Evolutionary conservation across 2,113 vertebrate genomes (phyloP).

Genomic region (Macaca mulatta): DNA sequence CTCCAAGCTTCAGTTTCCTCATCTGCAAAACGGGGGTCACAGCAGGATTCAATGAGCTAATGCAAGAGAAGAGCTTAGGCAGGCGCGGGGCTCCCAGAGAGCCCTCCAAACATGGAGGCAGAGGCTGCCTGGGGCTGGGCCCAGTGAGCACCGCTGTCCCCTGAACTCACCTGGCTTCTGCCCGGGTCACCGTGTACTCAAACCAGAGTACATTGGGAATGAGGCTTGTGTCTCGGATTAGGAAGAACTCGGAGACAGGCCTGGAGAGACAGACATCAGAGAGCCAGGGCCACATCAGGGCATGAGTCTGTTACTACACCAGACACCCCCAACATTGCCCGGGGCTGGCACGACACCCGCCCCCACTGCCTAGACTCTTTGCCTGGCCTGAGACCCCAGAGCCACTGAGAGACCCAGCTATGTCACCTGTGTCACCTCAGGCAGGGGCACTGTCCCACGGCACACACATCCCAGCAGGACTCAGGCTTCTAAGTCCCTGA

Average conservation of each 20-base stretch:
- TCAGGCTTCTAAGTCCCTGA: neutral
- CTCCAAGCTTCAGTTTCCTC: neutral
- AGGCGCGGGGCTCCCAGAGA: neutral
- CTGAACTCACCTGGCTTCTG: slow-evolving; percentile 94
- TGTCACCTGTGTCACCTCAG: neutral
- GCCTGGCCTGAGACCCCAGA: neutral
- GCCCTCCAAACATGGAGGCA: neutral
- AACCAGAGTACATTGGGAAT: slow-evolving; percentile 99
- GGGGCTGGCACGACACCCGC: neutral
- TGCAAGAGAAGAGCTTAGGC: neutral
- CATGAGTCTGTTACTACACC: neutral
- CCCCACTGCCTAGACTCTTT: neutral
- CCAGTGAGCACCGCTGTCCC: neutral
- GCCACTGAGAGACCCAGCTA: neutral
- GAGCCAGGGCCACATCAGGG: neutral
- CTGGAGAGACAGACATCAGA: slow-evolving; percentile 78
- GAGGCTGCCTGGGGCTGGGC: neutral
- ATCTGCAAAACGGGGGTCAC: neutral
- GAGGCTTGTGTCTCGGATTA: slow-evolving; percentile 98
- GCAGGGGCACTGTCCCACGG: neutral
- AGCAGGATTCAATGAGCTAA: neutral
- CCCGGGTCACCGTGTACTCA: slow-evolving; percentile 98
- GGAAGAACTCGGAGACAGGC: slow-evolving; percentile 98
- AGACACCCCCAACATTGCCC: neutral
- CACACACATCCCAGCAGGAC: neutral